These are phyloP conservation scores for Spodoptera frugiperda DNA, from an alignment of 1,140 invertebrate species.

Conservation along the genomic window DNA sequence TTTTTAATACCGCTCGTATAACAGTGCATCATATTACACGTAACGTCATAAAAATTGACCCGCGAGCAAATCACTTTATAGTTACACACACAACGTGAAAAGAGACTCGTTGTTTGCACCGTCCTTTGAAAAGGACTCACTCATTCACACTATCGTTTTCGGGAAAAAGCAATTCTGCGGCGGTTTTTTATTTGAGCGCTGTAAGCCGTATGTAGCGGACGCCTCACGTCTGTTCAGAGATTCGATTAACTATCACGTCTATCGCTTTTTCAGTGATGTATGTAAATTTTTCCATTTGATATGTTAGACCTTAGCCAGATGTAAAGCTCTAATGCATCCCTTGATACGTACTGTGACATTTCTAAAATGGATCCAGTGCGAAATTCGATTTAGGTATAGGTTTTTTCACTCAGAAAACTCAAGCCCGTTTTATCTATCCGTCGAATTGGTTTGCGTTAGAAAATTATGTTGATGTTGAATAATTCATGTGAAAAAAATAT, in stretches of 20 bases:
- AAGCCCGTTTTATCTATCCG: not conserved
- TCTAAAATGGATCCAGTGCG: slow-evolving; percentile 12
- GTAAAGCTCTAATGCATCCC: slow-evolving; percentile 10
- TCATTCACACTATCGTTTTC: slow-evolving; percentile 44
- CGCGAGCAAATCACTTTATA: slow-evolving; percentile 20
- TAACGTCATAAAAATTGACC: slow-evolving; percentile 24
- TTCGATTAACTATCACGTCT: slow-evolving; percentile 32
- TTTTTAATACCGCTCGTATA: slow-evolving; percentile 1
- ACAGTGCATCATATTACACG: slow-evolving; percentile 23
- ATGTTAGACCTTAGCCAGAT: slow-evolving; percentile 1
- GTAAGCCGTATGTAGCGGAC: slow-evolving; percentile 35
- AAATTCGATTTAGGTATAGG: slow-evolving; percentile 28
- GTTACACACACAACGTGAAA: slow-evolving; percentile 23
- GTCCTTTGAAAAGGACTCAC: slow-evolving; percentile 21
- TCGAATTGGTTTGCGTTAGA: not conserved
- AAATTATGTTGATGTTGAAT: slow-evolving; percentile 11
- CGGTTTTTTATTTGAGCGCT: slow-evolving; percentile 39
- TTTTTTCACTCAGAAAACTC: not conserved
- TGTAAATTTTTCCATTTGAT: slow-evolving; percentile 32
- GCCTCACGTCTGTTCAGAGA: slow-evolving; percentile 30
- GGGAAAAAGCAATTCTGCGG: slow-evolving; percentile 32
- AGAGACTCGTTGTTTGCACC: slow-evolving; percentile 14
- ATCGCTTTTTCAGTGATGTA: slow-evolving; percentile 16
- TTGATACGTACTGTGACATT: not conserved
- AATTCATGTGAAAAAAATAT: not conserved